A percentile compares a stretch with the other conserved stretches of the same genome.
phyloP scores from a whole-genome alignment of 2,113 vertebrate species.

The Halcyon malimbica region DNA sequence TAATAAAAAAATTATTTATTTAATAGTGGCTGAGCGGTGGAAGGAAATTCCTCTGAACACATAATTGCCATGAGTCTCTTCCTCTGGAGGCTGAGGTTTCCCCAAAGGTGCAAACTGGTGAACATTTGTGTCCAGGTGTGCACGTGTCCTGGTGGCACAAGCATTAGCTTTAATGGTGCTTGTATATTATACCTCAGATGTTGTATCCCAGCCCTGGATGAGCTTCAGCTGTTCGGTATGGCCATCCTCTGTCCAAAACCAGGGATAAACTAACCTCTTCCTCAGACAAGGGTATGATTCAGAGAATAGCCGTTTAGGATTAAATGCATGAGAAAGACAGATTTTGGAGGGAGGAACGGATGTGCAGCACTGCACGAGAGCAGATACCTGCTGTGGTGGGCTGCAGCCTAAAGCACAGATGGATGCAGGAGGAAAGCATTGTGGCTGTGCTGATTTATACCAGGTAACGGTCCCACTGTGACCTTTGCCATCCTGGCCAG shows the following conservation, averaged over 20 bases:
- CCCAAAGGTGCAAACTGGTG: not conserved
- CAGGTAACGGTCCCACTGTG: fast-evolving
- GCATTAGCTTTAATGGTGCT: not conserved
- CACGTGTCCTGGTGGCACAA: not conserved
- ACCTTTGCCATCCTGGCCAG: not conserved
- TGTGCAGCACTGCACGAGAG: not conserved
- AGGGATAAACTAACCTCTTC: not conserved
- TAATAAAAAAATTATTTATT: not conserved
- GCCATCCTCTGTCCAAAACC: not conserved
- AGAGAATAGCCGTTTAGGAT: not conserved
- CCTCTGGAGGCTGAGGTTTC: not conserved
- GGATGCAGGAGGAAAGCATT: not conserved
- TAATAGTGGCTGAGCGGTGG: not conserved
- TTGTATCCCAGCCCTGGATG: not conserved
- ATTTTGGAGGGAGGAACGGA: not conserved
- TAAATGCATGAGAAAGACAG: not conserved
- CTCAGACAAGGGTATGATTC: not conserved
- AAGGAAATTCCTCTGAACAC: not conserved
- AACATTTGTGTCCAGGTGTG: not conserved
- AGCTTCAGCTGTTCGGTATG: not conserved
- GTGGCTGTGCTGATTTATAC: not conserved
- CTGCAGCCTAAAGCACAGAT: not conserved
- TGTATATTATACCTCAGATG: not conserved
- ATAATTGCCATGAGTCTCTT: not conserved
- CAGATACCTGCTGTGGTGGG: fast-evolving